These are phyloP conservation scores for Aphelenchoides besseyi DNA, from an alignment of 1,140 invertebrate genomes.

Conservation along the genomic window DNA sequence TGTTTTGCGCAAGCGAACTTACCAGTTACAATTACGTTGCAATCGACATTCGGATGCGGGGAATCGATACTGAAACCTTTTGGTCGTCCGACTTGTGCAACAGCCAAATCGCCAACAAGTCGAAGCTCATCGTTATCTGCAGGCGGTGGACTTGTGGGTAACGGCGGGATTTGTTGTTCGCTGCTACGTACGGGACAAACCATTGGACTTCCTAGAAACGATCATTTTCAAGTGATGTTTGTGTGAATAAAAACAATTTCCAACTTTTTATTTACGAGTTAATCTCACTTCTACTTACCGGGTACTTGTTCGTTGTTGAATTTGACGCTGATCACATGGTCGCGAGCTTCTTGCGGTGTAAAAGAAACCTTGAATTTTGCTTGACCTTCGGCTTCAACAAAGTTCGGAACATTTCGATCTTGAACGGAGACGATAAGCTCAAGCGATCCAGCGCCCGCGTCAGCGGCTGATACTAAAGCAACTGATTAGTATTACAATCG, in stretches of 20 bases:
- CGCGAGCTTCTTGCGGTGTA: slow-evolving; percentile 83
- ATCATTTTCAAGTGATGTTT: slow-evolving; percentile 41
- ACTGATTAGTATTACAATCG: neutral
- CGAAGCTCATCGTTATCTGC: slow-evolving; percentile 39
- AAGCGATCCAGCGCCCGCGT: slow-evolving; percentile 64
- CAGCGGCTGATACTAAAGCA: slow-evolving; percentile 48
- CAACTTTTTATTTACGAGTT: slow-evolving; percentile 5
- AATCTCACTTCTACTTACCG: too few species aligned
- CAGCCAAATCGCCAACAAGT: slow-evolving; percentile 49
- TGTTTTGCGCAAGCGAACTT: slow-evolving; percentile 37
- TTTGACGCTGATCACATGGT: slow-evolving; percentile 73
- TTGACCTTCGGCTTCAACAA: slow-evolving; percentile 93
- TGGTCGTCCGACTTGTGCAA: slow-evolving; percentile 49
- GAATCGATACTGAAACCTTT: slow-evolving; percentile 60
- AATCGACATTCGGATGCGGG: slow-evolving; percentile 53
- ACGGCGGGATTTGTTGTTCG: slow-evolving; percentile 61
- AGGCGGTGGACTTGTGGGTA: slow-evolving; percentile 34
- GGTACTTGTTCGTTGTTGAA: slow-evolving; percentile 94
- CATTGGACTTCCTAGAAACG: slow-evolving; percentile 63
- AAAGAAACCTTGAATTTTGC: slow-evolving; percentile 92
- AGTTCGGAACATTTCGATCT: slow-evolving; percentile 94
- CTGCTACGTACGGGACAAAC: slow-evolving; percentile 69
- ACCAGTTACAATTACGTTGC: slow-evolving; percentile 65
- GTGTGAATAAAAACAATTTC: too few species aligned
- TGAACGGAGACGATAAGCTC: slow-evolving; percentile 97